These are phyloP conservation scores for Trichechus manatus DNA, from an alignment of 2,113 vertebrate species.

Conservation along the genomic window DNA sequence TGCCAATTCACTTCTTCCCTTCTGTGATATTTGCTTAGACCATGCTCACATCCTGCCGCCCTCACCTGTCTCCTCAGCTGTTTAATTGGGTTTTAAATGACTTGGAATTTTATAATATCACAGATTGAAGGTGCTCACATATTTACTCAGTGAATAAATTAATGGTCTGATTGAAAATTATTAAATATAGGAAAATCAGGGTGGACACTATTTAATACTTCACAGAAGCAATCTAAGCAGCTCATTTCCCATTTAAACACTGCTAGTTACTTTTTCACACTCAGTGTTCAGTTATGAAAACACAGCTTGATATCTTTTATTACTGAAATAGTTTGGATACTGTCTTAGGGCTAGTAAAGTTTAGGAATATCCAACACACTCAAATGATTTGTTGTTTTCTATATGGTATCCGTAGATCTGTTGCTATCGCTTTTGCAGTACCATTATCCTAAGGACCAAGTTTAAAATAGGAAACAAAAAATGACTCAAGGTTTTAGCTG, in stretches of 20 bases:
- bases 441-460: neutral
- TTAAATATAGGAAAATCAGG: constrained; percentile 13
- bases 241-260: neutral
- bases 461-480: constrained; percentile 19
- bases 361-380: neutral
- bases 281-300: neutral
- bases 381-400: neutral
- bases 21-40: constrained; percentile 34
- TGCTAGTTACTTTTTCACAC: neutral
- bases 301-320: neutral
- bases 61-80: neutral
- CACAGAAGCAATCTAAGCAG: constrained; percentile 13
- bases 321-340: neutral
- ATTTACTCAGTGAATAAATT: neutral
- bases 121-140: neutral
- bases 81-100: constrained; percentile 36
- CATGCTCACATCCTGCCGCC: neutral
- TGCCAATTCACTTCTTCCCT: neutral
- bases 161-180: neutral
- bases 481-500: neutral
- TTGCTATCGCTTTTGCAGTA: neutral
- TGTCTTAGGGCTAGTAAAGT: neutral
- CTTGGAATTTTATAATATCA: neutral
- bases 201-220: neutral
- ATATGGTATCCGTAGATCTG: neutral